A percentile compares a stretch with the other conserved stretches of the same genome.
Conservation (phyloP, 1,140 invertebrate species). For the Eulimnadia texana region DNA sequence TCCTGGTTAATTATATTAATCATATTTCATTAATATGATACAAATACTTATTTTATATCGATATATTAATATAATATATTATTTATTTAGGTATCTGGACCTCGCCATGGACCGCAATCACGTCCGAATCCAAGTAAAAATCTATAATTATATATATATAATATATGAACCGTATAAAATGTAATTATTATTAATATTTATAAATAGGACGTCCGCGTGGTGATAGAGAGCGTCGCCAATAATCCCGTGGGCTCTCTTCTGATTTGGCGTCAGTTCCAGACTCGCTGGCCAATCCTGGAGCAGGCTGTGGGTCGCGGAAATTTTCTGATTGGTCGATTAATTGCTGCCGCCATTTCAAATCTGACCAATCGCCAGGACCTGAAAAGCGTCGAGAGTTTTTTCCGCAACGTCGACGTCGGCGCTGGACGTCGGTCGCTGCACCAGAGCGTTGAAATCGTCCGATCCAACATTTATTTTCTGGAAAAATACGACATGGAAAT, state of each 20-base stretch:
- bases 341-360: constrained; percentile 48
- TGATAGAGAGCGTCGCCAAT: constrained; percentile 48
- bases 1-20: neutral
- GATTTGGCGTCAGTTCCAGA: constrained; percentile 60
- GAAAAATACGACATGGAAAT: constrained; percentile 43
- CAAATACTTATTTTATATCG: neutral
- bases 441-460: constrained; percentile 59
- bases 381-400: constrained; percentile 52
- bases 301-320: constrained; percentile 48
- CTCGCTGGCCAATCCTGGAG: constrained; percentile 51
- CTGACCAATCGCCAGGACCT: constrained; percentile 56
- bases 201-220: constrained; percentile 43
- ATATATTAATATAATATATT: constrained; percentile 8
- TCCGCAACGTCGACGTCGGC: constrained; percentile 47
- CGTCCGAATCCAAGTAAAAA: constrained; percentile 37
- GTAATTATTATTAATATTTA: neutral
- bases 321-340: constrained; percentile 49
- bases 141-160: constrained; percentile 21
- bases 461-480: constrained; percentile 61
- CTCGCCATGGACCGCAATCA: constrained; percentile 44
- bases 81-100: constrained; percentile 40
- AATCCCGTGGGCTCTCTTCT: constrained; percentile 53
- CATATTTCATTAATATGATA: constrained; percentile 1
- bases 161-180: too few relatives aligned
- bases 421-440: constrained; percentile 47